phyloP scores from a whole-genome alignment of 2,888 invertebrate genomes.

The Cryptocephalus primarius region DNA sequence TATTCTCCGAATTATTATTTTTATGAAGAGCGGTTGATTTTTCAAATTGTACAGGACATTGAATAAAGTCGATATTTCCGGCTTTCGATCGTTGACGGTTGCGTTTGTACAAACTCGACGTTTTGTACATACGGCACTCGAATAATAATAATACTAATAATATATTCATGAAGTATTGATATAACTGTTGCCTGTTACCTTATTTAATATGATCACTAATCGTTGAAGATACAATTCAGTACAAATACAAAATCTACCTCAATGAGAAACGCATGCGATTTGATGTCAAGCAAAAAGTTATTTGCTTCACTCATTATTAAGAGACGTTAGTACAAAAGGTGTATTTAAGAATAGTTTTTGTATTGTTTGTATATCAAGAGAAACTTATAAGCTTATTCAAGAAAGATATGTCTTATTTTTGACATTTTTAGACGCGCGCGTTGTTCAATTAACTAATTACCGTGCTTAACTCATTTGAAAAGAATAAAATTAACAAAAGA shows the following conservation, averaged over 20 bases:
- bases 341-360: slow-evolving; percentile 22
- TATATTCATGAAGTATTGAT: slow-evolving; percentile 8
- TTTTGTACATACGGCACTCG: slow-evolving; percentile 26
- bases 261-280: slow-evolving; percentile 14
- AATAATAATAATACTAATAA: slow-evolving; percentile 20
- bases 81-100: no score
- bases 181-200: slow-evolving; percentile 27
- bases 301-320: slow-evolving; percentile 11
- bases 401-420: neutral
- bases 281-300: slow-evolving; percentile 10
- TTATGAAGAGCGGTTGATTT: no score
- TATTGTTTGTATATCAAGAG: slow-evolving; percentile 16
- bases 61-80: no score
- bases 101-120: slow-evolving; percentile 1
- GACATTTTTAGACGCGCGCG: no score
- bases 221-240: slow-evolving; percentile 19
- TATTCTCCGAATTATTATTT: no score
- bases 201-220: slow-evolving; percentile 16
- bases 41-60: no score
- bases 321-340: slow-evolving; percentile 25
- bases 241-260: slow-evolving; percentile 32
- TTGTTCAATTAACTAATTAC: no score
- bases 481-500: no score
- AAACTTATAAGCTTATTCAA: slow-evolving; percentile 23
- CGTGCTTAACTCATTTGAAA: no score